phyloP scores from a whole-genome alignment of 2,797 vertebrate genomes.

The Buphagus erythrorhynchus region DNA sequence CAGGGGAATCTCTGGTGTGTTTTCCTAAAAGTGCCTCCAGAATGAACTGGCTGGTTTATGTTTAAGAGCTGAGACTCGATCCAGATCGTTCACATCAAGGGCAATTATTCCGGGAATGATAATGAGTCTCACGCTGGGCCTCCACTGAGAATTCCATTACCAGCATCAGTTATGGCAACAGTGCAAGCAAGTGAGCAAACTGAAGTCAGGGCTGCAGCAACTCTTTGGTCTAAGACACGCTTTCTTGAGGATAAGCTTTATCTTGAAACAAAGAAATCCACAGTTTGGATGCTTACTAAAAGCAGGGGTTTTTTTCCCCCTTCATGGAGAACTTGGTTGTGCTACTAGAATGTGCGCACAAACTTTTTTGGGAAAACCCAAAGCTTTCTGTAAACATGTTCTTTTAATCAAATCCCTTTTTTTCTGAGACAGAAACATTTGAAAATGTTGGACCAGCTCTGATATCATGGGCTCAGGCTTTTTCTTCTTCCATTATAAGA shows the following conservation, averaged over 20 bases:
- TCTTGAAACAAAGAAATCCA: background rate
- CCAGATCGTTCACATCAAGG: background rate
- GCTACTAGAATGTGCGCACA: background rate
- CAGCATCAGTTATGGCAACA: background rate
- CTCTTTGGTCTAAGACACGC: background rate
- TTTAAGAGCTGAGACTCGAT: background rate
- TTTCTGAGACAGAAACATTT: background rate
- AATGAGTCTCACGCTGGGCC: background rate
- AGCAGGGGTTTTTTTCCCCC: background rate
- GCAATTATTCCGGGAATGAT: conserved; percentile 3
- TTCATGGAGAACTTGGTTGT: background rate
- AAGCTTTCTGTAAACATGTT: background rate
- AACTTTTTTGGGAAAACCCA: background rate
- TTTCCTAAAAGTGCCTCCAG: background rate
- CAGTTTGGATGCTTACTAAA: background rate
- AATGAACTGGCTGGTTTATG: background rate
- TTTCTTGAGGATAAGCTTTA: background rate
- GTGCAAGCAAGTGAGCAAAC: background rate
- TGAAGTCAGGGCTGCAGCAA: background rate
- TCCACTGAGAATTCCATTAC: conserved; percentile 18
- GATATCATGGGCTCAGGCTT: background rate
- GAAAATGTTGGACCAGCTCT: background rate
- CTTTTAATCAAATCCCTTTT: background rate
- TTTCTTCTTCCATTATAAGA: background rate
- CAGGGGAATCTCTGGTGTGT: background rate